These are phyloP conservation scores for Syndactyla subalaris DNA, from an alignment of 2,797 vertebrate genomes.

Conservation along the genomic window DNA sequence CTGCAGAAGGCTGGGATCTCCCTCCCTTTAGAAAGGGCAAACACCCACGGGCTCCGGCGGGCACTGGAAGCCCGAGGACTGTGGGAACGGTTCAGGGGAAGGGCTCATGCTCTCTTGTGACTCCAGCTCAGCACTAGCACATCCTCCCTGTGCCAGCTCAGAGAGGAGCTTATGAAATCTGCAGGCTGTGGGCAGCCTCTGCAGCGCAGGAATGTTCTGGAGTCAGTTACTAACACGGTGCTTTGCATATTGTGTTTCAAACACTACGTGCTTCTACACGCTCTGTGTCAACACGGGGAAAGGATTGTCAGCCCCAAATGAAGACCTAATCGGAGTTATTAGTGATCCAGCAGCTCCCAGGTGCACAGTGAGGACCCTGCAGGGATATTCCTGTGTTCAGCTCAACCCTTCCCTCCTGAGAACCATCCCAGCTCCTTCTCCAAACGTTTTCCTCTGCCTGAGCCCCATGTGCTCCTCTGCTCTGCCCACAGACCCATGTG, in stretches of 20 bases:
- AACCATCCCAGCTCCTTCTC: not conserved
- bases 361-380: not conserved
- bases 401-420: not conserved
- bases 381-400: not conserved
- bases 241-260: conserved; percentile 25
- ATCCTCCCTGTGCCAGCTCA: not conserved
- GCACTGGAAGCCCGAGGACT: not conserved
- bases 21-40: not conserved
- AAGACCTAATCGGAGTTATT: not conserved
- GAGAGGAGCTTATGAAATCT: conserved; percentile 13
- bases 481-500: not conserved
- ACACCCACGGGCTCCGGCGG: not conserved
- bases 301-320: not conserved
- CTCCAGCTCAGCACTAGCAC: not conserved
- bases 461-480: not conserved
- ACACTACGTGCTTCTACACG: conserved; percentile 14
- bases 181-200: conserved; percentile 6
- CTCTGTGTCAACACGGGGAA: not conserved
- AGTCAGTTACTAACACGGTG: not conserved
- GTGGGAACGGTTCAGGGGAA: not conserved
- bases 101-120: not conserved
- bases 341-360: not conserved
- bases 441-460: not conserved
- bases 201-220: not conserved
- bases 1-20: not conserved